A percentile compares a stretch with the other conserved stretches of the same genome.
These are phyloP conservation scores for Tautogolabrus adspersus DNA, from an alignment of 2,113 vertebrate genomes.

Conservation along the genomic window DNA sequence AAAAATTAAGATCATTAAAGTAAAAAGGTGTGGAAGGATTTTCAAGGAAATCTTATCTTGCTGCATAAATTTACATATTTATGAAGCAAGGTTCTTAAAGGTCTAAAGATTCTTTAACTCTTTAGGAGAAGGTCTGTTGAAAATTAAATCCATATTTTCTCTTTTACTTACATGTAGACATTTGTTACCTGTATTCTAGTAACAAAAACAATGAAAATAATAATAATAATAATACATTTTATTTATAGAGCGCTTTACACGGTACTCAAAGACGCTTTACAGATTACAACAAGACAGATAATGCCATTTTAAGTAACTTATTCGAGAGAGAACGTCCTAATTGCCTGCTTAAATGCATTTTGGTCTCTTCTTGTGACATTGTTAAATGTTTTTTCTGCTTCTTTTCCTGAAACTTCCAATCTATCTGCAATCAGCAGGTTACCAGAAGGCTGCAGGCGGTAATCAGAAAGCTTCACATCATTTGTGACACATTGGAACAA, in stretches of 20 bases:
- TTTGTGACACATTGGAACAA: constrained; percentile 43
- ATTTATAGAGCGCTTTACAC: no score
- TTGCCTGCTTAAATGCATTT: neutral
- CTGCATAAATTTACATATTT: neutral
- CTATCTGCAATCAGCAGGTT: constrained; percentile 17
- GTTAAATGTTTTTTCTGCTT: neutral
- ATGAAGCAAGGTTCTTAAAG: neutral
- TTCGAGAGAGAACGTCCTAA: neutral
- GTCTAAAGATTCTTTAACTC: neutral
- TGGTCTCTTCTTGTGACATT: neutral
- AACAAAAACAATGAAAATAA: neutral
- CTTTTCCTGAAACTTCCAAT: neutral
- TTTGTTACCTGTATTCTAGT: neutral
- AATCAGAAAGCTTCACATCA: constrained; percentile 16
- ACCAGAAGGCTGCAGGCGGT: constrained; percentile 1
- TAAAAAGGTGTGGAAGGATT: neutral
- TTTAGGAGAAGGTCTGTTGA: neutral
- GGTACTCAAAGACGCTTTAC: no score
- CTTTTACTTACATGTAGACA: neutral
- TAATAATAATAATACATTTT: no score
- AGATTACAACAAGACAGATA: neutral
- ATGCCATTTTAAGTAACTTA: neutral
- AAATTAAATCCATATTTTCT: neutral
- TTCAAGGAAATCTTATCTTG: neutral
- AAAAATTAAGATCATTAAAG: neutral